Conservation (phyloP, 2,113 vertebrate species). For the Tupaia tana region DNA sequence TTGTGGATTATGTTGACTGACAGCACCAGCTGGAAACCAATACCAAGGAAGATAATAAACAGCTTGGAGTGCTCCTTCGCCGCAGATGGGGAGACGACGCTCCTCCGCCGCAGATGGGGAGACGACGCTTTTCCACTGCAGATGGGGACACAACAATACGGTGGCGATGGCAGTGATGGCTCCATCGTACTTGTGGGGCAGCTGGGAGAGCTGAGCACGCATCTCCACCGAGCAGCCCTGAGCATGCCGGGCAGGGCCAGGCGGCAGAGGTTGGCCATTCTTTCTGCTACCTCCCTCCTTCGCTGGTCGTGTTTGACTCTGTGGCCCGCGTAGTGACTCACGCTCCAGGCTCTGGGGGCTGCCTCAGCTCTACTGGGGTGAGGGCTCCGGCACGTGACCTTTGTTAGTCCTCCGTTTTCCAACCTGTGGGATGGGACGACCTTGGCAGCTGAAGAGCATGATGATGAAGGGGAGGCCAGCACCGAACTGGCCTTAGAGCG, state of each 20-base stretch:
- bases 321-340: no score
- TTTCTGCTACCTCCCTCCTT: no score
- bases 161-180: no score
- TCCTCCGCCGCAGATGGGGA: no score
- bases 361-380: rapidly evolving
- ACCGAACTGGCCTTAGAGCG: not conserved
- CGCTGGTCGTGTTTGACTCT: rapidly evolving
- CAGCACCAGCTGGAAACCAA: not conserved
- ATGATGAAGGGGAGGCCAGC: rapidly evolving
- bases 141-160: no score
- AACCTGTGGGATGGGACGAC: not conserved
- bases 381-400: rapidly evolving
- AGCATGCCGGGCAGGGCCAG: no score
- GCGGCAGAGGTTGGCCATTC: no score
- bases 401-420: rapidly evolving
- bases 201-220: no score
- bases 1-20: not conserved
- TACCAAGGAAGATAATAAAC: rapidly evolving
- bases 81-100: not conserved
- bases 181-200: no score
- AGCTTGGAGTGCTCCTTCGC: rapidly evolving
- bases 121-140: no score
- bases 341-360: no score
- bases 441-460: rapidly evolving
- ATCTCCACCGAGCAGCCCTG: no score